Evolutionary conservation across 2,888 invertebrate genomes (phyloP).

Genomic region (Cryptops parisi): DNA sequence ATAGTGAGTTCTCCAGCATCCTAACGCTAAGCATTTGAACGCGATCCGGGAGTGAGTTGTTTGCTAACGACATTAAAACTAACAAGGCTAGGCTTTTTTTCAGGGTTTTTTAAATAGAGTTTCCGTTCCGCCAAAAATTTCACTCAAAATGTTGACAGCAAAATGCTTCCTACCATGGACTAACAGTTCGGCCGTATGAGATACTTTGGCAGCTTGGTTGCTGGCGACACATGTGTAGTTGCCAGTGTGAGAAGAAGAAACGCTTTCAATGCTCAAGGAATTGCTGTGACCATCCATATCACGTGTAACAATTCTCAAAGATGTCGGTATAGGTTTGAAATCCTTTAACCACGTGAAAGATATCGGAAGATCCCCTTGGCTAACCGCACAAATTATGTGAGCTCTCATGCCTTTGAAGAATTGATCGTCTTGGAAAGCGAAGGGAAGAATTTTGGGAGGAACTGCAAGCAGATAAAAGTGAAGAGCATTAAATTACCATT

Average conservation of each 20-base stretch:
- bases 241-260: too few species aligned
- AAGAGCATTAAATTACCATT: conserved; percentile 8
- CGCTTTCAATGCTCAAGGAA: too few species aligned
- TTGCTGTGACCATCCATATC: conserved; percentile 2
- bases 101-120: background rate
- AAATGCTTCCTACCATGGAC: conserved; percentile 1
- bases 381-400: too few species aligned
- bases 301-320: background rate
- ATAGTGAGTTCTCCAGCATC: background rate
- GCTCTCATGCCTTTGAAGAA: too few species aligned
- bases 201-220: background rate
- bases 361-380: conserved; percentile 6
- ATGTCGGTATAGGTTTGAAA: background rate
- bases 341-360: conserved; percentile 5
- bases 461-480: conserved; percentile 1
- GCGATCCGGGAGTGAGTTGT: background rate
- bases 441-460: too few species aligned
- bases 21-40: background rate
- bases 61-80: background rate
- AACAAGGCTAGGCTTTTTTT: background rate
- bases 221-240: too few species aligned
- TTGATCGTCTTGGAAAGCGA: too few species aligned
- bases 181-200: conserved; percentile 4
- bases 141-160: background rate
- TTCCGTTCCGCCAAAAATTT: background rate